Base-by-base conservation (phyloP, 2,113 vertebrate genomes). In the Benitochromis conjunctus region DNA sequence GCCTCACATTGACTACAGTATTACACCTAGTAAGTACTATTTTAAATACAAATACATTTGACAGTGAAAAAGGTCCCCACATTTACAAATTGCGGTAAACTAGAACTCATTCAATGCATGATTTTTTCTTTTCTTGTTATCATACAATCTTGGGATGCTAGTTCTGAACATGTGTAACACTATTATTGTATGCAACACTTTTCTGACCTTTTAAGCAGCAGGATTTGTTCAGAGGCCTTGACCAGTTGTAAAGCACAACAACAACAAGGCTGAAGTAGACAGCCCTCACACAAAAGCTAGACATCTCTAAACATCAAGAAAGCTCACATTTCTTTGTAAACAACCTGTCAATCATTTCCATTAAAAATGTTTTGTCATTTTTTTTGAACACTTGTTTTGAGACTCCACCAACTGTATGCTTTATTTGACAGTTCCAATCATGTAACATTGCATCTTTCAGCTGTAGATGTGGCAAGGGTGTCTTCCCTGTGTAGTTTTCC, bases 361-460 rank as follows among this genome's bases (percentile, higher is more conserved):
- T 89, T 89, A 90, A 94, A 91, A 91, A 86, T 88, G 84, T 92
- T 94, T 92, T 91, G 83, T 91, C 79, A 51, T 89, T 91, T 84
- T 80, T 36, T 87, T 90, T 81, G 66, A 88, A 87, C 84, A 71
- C 79, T 84, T 89, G 86, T 86, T 92, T 92, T 90, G 83, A 90
- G 86, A 83, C 54, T 87, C 82, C 83, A 89, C 64, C 87, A 31
- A 86, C 83, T 94, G 92, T 95, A 83, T 95, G 92, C 92, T 94
- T 94, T 94, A 94, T 94, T 94, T 95, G 94, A 95, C 95, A 94
- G 86, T 87, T 95, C 89, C 92, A 94, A 94, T 95, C 92, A 94
- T 83, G 83, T 88, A 88, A 83, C 57, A 79, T 53, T 64, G 81
- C 86, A 31, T 93, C 83, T 88, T 89, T 87, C 87, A 56, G 90